These are phyloP conservation scores for Phortica okadai DNA, from an alignment of 2,888 invertebrate species.

Conservation along the genomic window DNA sequence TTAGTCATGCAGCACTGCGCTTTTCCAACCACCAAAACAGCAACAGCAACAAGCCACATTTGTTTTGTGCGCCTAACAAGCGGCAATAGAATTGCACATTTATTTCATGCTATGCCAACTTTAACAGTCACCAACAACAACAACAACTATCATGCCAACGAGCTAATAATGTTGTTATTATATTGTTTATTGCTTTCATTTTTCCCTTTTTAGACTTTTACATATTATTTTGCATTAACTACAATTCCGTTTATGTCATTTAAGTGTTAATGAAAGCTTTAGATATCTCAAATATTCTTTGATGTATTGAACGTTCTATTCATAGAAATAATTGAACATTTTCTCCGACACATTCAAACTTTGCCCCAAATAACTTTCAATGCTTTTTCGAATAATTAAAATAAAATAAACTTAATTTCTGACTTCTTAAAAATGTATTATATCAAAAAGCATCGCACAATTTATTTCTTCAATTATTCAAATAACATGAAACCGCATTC, in stretches of 20 bases:
- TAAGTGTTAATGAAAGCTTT: too few relatives aligned
- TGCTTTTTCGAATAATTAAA: too few relatives aligned
- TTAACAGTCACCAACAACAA: neutral
- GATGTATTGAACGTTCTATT: too few relatives aligned
- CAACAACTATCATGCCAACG: neutral
- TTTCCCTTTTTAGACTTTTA: neutral
- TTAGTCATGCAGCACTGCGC: conserved; percentile 44
- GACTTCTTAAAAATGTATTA: too few relatives aligned
- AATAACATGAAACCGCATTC: neutral
- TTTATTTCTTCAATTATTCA: neutral
- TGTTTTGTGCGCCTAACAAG: conserved; percentile 2
- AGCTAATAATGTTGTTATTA: neutral
- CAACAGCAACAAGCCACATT: conserved; percentile 2
- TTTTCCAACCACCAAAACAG: conserved; percentile 6
- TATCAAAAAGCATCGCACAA: too few relatives aligned
- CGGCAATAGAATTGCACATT: neutral
- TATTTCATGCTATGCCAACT: conserved; percentile 1
- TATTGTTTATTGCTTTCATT: neutral
- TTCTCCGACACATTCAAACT: too few relatives aligned
- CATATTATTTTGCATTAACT: neutral
- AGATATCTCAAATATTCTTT: too few relatives aligned
- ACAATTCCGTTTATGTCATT: neutral
- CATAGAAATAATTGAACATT: too few relatives aligned
- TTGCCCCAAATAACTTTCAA: too few relatives aligned
- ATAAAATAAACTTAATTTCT: too few relatives aligned